Evolutionary conservation across 2,797 vertebrate species (phyloP), one percentile per base, ranked within the genome.

Genomic region (Syngnathus acus): DNA sequence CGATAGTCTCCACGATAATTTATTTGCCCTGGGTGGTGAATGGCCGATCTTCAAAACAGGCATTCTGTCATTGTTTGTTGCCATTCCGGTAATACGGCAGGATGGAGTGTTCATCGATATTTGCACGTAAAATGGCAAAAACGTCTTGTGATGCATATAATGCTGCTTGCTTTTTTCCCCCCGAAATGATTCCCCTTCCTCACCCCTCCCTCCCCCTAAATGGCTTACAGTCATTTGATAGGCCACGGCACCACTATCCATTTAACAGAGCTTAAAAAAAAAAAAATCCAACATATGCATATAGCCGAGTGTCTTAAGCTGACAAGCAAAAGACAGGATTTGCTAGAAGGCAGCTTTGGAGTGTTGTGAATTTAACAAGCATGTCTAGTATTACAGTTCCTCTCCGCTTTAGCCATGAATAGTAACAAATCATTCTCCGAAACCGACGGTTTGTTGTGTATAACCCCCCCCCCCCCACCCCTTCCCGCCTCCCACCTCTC

Each of bases 301-400:
- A 92, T 89, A 88, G 81, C 78, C 72, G 84, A 81, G 86, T 82
- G 72, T 90, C 76, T 85, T 92, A 84, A 91, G 87, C 90, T 89
- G 81, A 89, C 89, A 92, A 89, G 83, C 81, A 89, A 85, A 84
- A 88, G 89, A 85, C 70, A 71, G 84, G 90, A 91, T 91, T 80
- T 92, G 69, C 84, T 92, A 86, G 85, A 88, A 92, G 89, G 79
- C 84, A 72, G 65, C 82, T 90, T 89, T 90, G 84, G 87, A 90
- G 86, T 89, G 79, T 89, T 91, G 84, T 87, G 89, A 90, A 92
- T 93, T 92, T 92, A 92, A 92, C 91, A 92, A 92, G 88, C 87
- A 86, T 89, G 84, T 82, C 85, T 91, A 76, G 84, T 86, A 88
- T 89, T 84, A 90, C 86, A 82, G 89, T 89, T 90, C 76, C 87